Percentiles rank a stretch among this genome's conserved stretches.
Evolutionary conservation across 1,140 invertebrate species (phyloP).

Genomic region (Xylocopa sonorina): DNA sequence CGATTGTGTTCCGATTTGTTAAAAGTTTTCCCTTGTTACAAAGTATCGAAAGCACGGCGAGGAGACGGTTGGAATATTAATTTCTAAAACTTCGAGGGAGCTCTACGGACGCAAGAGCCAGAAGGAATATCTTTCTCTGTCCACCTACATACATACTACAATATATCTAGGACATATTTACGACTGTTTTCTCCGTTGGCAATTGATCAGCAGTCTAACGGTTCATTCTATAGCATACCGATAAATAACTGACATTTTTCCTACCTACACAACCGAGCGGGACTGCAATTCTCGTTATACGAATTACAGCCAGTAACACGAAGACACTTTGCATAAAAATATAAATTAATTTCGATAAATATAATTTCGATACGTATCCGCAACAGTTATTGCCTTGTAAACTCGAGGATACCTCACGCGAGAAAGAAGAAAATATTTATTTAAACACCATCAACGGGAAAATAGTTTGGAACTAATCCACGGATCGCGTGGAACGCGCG

Average conservation of each 20-base stretch:
- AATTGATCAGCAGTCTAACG: conserved; percentile 48
- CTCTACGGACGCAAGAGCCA: conserved; percentile 35
- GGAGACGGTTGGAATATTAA: neutral
- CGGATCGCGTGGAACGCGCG: neutral
- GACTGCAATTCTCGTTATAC: neutral
- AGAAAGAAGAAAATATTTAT: too few species aligned
- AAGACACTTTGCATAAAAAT: too few species aligned
- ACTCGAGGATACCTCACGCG: too few species aligned
- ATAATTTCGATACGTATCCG: too few species aligned
- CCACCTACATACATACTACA: conserved; percentile 41
- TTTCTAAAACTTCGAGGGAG: conserved; percentile 18
- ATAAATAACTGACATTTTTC: conserved; percentile 34
- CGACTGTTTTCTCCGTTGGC: conserved; percentile 45
- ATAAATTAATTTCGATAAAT: too few species aligned
- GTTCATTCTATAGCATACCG: conserved; percentile 30
- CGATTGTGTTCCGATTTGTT: neutral
- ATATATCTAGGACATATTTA: conserved; percentile 49
- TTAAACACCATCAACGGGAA: too few species aligned
- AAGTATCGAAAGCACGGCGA: neutral
- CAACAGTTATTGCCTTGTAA: too few species aligned
- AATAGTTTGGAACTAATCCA: neutral
- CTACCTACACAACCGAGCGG: neutral
- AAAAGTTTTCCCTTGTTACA: too few species aligned
- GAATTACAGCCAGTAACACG: neutral
- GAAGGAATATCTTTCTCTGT: conserved; percentile 48